Evolutionary conservation across 1,140 invertebrate species (phyloP).

Genomic region (Lerema accius): DNA sequence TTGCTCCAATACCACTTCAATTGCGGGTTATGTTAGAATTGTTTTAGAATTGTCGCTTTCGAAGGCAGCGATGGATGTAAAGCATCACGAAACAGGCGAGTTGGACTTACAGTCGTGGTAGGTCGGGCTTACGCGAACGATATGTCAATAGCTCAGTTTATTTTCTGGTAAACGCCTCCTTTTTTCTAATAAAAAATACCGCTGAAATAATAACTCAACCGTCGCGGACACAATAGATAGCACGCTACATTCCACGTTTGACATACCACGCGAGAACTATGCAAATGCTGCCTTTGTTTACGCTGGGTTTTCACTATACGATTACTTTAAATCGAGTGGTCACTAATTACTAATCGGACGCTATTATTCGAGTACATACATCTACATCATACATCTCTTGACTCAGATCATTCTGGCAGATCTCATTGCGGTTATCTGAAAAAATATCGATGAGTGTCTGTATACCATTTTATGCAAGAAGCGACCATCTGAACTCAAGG

Average conservation of each 20-base stretch:
- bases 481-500: no score
- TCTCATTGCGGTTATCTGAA: no score
- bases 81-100: conserved; percentile 7
- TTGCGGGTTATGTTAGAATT: not conserved
- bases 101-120: conserved; percentile 12
- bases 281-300: conserved; percentile 50
- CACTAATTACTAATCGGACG: no score
- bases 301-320: no score
- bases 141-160: conserved; percentile 75
- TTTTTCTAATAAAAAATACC: conserved; percentile 70
- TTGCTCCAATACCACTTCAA: not conserved
- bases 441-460: no score
- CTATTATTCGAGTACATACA: no score
- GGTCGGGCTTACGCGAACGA: conserved; percentile 39
- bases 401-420: no score
- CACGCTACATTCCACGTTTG: conserved; percentile 58
- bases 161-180: conserved; percentile 69
- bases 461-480: no score
- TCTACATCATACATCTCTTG: no score
- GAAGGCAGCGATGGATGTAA: conserved; percentile 1
- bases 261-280: conserved; percentile 55
- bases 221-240: conserved; percentile 60
- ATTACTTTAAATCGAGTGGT: no score
- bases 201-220: conserved; percentile 68
- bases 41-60: not conserved